Percentiles rank a stretch among this genome's conserved stretches.
Evolutionary conservation across 2,888 invertebrate genomes (phyloP).

Genomic region (Pteria penguin): DNA sequence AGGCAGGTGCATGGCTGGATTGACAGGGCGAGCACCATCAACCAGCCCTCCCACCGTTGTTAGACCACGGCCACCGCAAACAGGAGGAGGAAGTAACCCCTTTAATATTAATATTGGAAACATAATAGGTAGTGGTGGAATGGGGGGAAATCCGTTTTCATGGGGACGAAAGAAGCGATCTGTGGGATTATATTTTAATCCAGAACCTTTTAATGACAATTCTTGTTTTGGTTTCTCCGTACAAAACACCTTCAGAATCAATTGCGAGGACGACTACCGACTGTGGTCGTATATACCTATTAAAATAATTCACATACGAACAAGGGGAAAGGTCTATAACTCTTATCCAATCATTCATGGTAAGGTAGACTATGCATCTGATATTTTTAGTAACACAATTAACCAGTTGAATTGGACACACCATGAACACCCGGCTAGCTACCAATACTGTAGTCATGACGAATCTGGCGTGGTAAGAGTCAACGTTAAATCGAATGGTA

Average conservation of each 20-base stretch:
- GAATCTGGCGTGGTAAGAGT: too few relatives aligned
- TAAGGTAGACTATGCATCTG: constrained; percentile 10
- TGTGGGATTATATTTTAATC: background rate
- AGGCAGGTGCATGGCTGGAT: background rate
- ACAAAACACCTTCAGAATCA: constrained; percentile 55
- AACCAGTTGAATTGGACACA: too few relatives aligned
- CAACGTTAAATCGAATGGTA: too few relatives aligned
- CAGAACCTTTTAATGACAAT: background rate
- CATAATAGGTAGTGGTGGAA: too few relatives aligned
- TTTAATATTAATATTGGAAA: background rate
- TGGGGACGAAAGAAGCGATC: too few relatives aligned
- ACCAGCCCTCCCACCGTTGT: background rate
- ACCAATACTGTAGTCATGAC: too few relatives aligned
- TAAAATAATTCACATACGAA: constrained; percentile 51
- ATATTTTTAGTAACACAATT: constrained; percentile 47
- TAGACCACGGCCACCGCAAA: background rate
- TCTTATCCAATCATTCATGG: constrained; percentile 52
- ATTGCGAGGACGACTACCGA: constrained; percentile 49
- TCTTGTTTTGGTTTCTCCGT: background rate
- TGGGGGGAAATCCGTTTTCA: background rate
- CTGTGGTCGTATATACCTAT: constrained; percentile 57
- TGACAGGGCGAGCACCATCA: background rate
- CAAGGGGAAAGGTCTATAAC: constrained; percentile 45
- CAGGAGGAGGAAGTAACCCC: background rate
- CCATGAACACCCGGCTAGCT: too few relatives aligned